Base-by-base conservation (phyloP, 2,113 vertebrate species). In the Campylorhamphus procurvoides region DNA sequence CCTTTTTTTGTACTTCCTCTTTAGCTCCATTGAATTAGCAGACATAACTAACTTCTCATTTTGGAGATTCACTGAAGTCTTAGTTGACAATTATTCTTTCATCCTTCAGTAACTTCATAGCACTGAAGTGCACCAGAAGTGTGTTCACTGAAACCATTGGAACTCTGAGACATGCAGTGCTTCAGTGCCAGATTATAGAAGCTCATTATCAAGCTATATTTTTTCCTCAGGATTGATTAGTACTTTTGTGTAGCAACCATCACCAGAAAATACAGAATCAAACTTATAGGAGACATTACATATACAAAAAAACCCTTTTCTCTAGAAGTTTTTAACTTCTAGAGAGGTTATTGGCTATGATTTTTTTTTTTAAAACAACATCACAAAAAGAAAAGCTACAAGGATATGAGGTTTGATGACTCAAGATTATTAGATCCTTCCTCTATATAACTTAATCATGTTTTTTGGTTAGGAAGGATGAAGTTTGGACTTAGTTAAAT, bases 21-120 rank as follows among this genome's bases (percentile, higher is more conserved):
- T 86, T 63, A 16, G 16, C 29, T 85, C 31, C 73, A 0, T 18
- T 66, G 44, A 78, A 73, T 87, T 89, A 87, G 55, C 17, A 79
- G 27, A 81, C 84, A 55, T 0, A 0, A 74, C 50, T 81, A 53
- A 60, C 19, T 87, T 60, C 67, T 72, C 35, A 19, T 91, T 89
- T 85, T 14, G 3, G 49, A 89, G n/a, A 25, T 69, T 94, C 67
- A 74, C 25, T 91, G 53, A 68, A 52, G 23, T 66, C 89, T 93
- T 88, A 74, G 35, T 47, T 74, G 67, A 37, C 58, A 80, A 59
- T 95, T 95, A 85, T 83, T 96, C n/a, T 93, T 91, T 67, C 55
- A 62, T 63, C 84, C 88, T 86, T 92, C 88, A 91, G 31, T 89
- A 74, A 83, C 44, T 95, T 93, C 12, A 5, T n/a, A 47, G 35